These are phyloP conservation scores for Idaea straminata DNA, from an alignment of 2,888 invertebrate genomes.

Conservation along the genomic window DNA sequence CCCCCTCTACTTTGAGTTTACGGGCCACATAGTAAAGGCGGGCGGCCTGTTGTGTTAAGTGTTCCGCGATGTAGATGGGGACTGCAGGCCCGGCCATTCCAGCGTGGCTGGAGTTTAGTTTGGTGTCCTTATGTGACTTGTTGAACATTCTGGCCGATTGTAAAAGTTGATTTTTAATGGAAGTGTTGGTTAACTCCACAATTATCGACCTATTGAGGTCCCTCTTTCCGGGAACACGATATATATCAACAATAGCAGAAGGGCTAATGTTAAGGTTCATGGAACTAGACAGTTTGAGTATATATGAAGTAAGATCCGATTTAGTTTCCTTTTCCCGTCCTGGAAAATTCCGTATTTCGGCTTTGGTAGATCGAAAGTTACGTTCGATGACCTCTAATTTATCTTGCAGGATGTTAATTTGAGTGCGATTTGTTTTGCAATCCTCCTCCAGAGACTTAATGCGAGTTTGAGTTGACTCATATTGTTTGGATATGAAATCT, in stretches of 20 bases:
- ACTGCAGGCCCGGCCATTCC: neutral
- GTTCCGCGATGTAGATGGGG: neutral
- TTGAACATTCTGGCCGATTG: neutral
- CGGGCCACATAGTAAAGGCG: neutral
- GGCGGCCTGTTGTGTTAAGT: neutral
- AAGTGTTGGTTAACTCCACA: neutral
- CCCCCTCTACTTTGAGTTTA: neutral
- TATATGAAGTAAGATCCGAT: neutral
- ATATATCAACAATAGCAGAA: neutral
- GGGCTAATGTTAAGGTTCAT: neutral
- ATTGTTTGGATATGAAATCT: neutral
- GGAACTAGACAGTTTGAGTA: neutral
- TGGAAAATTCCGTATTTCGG: neutral
- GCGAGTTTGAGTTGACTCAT: neutral
- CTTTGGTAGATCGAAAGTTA: neutral
- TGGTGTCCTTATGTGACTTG: neutral
- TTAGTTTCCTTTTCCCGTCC: neutral
- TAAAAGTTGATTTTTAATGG: neutral
- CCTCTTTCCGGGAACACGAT: neutral
- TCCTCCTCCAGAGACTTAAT: neutral
- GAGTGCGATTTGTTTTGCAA: neutral
- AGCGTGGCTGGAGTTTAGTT: neutral
- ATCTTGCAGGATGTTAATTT: neutral
- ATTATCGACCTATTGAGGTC: neutral
- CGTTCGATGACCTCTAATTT: neutral